phyloP scores from a whole-genome alignment of 2,113 vertebrate species.

The Typhlomys cinereus region DNA sequence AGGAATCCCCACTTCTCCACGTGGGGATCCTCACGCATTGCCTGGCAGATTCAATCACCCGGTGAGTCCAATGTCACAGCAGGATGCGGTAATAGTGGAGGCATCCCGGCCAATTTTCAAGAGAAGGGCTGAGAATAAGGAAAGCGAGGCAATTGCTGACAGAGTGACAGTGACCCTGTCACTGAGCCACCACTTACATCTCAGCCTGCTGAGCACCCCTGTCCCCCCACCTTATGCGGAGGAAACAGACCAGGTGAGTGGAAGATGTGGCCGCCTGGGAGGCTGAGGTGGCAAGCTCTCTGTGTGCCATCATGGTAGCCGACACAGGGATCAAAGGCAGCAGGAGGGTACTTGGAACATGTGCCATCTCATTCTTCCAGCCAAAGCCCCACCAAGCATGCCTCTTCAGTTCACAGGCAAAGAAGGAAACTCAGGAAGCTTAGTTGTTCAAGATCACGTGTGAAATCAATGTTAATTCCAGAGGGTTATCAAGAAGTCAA shows the following conservation, averaged over 20 bases:
- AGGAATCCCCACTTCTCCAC: conserved; percentile 55
- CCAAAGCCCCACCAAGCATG: not conserved
- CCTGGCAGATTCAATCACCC: conserved; percentile 75
- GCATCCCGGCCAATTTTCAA: conserved; percentile 69
- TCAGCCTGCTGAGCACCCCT: conserved; percentile 60
- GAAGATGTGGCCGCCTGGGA: conserved; percentile 24
- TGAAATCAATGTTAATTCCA: not conserved
- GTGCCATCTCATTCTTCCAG: not conserved
- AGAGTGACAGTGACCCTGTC: conserved; percentile 74
- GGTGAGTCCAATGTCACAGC: conserved; percentile 75
- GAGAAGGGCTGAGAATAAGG: conserved; percentile 73
- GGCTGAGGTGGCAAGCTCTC: not conserved
- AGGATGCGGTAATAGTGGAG: conserved; percentile 70
- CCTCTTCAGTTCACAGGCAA: not conserved
- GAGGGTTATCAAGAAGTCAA: not conserved
- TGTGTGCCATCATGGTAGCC: not conserved
- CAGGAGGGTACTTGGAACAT: not conserved
- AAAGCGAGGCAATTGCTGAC: conserved; percentile 66
- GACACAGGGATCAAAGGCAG: not conserved
- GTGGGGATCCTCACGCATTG: not conserved
- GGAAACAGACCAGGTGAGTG: conserved; percentile 42
- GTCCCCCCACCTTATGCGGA: conserved; percentile 46
- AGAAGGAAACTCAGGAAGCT: not conserved
- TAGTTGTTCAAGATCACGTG: not conserved
- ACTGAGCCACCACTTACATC: conserved; percentile 33